Conservation (phyloP, 2,888 invertebrate species). For the Acronicta leporina region DNA sequence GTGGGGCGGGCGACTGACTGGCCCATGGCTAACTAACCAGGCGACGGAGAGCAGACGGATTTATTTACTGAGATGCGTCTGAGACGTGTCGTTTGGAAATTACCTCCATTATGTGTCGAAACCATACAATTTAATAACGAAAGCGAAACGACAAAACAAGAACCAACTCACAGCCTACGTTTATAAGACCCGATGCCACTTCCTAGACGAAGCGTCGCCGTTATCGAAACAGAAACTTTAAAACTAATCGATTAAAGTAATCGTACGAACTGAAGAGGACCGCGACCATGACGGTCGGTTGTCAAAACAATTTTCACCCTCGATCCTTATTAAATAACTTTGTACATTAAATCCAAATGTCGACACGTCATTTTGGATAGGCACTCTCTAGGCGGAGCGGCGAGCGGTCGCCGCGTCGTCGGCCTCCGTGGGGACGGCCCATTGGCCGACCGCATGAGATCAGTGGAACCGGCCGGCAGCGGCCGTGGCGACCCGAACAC, state of each 20-base stretch:
- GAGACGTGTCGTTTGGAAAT: slow-evolving; percentile 87
- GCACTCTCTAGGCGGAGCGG: slow-evolving; percentile 90
- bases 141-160: slow-evolving; percentile 82
- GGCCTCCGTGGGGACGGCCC: slow-evolving; percentile 84
- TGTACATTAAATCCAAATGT: slow-evolving; percentile 90
- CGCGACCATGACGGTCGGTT: slow-evolving; percentile 77
- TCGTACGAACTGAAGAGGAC: slow-evolving; percentile 77
- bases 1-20: slow-evolving; percentile 64
- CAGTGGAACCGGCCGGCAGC: slow-evolving; percentile 84
- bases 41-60: slow-evolving; percentile 88
- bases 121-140: slow-evolving; percentile 70
- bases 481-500: slow-evolving; percentile 82
- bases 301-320: slow-evolving; percentile 80
- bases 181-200: slow-evolving; percentile 77
- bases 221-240: slow-evolving; percentile 67
- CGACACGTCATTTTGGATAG: slow-evolving; percentile 89
- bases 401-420: slow-evolving; percentile 85
- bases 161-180: slow-evolving; percentile 88
- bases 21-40: slow-evolving; percentile 72
- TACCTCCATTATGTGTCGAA: slow-evolving; percentile 73
- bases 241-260: slow-evolving; percentile 73
- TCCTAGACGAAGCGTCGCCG: slow-evolving; percentile 67
- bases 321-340: slow-evolving; percentile 89
- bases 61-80: slow-evolving; percentile 84
- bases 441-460: slow-evolving; percentile 84